Conservation (phyloP, 1,140 invertebrate species). For the Helicoverpa zea region DNA sequence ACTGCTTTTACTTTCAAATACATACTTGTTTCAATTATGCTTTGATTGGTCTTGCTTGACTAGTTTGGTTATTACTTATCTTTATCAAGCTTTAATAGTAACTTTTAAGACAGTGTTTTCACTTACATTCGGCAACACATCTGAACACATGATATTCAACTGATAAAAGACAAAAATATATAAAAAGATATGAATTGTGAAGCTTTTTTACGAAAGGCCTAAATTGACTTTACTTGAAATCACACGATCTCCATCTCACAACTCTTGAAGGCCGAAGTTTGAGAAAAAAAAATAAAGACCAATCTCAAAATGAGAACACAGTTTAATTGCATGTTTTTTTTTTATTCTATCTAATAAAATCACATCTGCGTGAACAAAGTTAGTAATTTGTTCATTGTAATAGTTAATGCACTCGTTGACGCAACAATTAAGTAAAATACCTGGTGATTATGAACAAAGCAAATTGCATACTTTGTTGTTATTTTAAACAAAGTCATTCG, state of each 20-base stretch:
- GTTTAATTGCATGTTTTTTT: neutral
- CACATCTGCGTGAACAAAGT: neutral
- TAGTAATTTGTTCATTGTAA: conserved; percentile 13
- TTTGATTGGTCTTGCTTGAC: neutral
- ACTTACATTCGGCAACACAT: too few relatives aligned
- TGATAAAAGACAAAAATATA: too few relatives aligned
- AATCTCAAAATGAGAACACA: neutral
- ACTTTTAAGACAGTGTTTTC: too few relatives aligned
- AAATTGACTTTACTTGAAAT: too few relatives aligned
- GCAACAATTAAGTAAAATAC: conserved; percentile 15
- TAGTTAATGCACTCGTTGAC: neutral
- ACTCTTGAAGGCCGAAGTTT: too few relatives aligned
- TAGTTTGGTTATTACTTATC: too few relatives aligned
- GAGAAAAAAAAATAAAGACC: neutral
- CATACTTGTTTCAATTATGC: conserved; percentile 15
- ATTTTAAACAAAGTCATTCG: conserved; percentile 10
- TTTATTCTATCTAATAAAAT: conserved; percentile 1
- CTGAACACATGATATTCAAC: too few relatives aligned
- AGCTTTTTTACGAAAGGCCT: too few relatives aligned
- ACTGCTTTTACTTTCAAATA: conserved; percentile 51
- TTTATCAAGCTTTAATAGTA: too few relatives aligned
- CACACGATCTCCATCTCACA: too few relatives aligned
- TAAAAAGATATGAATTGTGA: too few relatives aligned
- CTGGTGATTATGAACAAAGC: conserved; percentile 8
- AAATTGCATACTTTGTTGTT: conserved; percentile 10